Conservation (phyloP, 2,888 invertebrate genomes). For the Chalcis sispes region DNA sequence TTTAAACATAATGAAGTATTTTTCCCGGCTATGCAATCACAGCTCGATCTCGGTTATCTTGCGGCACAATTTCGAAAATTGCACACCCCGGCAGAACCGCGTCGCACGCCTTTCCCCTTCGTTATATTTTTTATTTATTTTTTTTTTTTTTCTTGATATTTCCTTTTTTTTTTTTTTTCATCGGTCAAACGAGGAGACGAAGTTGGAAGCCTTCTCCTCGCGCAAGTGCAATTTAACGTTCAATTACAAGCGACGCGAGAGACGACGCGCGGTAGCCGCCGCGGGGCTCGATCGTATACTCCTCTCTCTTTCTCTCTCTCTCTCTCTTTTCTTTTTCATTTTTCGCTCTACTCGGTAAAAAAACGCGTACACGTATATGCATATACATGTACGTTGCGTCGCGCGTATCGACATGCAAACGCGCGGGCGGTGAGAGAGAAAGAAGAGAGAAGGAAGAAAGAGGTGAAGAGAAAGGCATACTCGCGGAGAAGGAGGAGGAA, state of each 20-base stretch:
- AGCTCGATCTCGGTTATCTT: neutral
- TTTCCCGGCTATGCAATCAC: slow-evolving; percentile 20
- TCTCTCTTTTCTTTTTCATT: neutral
- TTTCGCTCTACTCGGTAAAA: slow-evolving; percentile 51
- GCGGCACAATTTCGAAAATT: slow-evolving; percentile 50
- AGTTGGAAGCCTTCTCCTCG: slow-evolving; percentile 31
- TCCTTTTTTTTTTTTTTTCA: no score
- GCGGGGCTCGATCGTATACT: slow-evolving; percentile 48
- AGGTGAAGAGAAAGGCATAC: neutral
- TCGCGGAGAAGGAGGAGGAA: slow-evolving; percentile 66
- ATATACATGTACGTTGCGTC: slow-evolving; percentile 2
- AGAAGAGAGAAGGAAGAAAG: no score
- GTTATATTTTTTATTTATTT: no score
- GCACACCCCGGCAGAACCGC: slow-evolving; percentile 2
- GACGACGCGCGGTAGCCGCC: slow-evolving; percentile 43
- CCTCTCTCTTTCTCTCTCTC: slow-evolving; percentile 1
- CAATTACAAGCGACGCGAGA: slow-evolving; percentile 62
- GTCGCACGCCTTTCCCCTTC: neutral
- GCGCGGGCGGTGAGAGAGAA: no score
- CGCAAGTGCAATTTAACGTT: slow-evolving; percentile 65
- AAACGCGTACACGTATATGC: slow-evolving; percentile 41
- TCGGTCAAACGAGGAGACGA: slow-evolving; percentile 47
- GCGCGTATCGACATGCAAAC: slow-evolving; percentile 64
- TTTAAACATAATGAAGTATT: slow-evolving; percentile 33
- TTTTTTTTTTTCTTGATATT: no score